These are phyloP conservation scores for Nothocercus julius DNA, from an alignment of 2,113 vertebrate species.

Conservation along the genomic window DNA sequence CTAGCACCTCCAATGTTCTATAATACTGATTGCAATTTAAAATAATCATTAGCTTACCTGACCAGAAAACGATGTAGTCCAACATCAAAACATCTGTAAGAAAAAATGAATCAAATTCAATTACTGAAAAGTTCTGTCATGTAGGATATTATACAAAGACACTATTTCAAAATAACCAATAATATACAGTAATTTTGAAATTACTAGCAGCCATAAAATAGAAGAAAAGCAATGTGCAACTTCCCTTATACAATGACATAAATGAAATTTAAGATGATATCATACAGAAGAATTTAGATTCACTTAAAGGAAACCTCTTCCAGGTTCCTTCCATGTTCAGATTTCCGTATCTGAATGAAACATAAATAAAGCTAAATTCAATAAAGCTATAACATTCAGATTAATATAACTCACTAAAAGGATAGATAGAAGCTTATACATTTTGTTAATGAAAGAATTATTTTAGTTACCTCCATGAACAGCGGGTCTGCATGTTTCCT, in stretches of 20 bases:
- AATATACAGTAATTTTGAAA: neutral
- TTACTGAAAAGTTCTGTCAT: neutral
- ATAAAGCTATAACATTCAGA: neutral
- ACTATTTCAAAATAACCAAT: neutral
- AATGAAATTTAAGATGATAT: neutral
- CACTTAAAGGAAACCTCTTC: neutral
- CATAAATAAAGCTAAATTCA: neutral
- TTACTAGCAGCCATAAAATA: neutral
- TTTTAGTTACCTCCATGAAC: neutral
- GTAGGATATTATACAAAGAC: neutral
- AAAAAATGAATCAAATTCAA: neutral
- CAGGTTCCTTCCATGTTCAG: neutral
- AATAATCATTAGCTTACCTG: slow-evolving; percentile 73
- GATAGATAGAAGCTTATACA: neutral
- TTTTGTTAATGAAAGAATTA: neutral
- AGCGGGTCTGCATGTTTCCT: neutral
- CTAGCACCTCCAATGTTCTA: neutral
- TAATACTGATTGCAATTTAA: neutral
- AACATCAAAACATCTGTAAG: slow-evolving; percentile 81
- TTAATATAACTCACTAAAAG: neutral
- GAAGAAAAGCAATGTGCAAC: neutral
- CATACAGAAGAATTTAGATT: neutral
- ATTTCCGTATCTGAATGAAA: neutral
- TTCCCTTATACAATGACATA: neutral
- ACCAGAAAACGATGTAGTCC: slow-evolving; percentile 83